Conservation (phyloP, 1,140 invertebrate genomes). For the Drosophila trapezifrons region DNA sequence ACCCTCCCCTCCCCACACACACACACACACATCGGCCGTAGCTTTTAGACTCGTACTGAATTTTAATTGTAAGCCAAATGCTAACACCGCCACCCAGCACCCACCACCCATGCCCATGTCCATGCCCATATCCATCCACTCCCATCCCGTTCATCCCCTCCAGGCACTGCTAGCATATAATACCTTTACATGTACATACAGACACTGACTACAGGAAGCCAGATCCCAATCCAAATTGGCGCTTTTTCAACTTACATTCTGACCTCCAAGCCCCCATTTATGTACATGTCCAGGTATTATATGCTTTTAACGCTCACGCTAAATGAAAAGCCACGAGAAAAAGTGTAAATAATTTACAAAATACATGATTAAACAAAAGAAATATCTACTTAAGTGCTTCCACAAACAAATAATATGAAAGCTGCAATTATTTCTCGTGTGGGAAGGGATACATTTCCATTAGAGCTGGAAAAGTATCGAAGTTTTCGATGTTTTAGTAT, state of each 20-base stretch:
- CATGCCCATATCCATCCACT: not conserved
- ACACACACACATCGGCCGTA: slow-evolving; percentile 58
- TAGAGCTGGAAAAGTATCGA: no score
- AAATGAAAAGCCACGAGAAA: slow-evolving; percentile 23
- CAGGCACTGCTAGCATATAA: slow-evolving; percentile 44
- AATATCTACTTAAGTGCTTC: slow-evolving; percentile 68
- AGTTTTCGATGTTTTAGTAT: no score
- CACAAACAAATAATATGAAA: slow-evolving; percentile 34
- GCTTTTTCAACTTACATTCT: not conserved
- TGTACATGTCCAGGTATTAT: slow-evolving; percentile 39
- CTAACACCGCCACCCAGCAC: slow-evolving; percentile 31
- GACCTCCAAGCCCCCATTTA: not conserved
- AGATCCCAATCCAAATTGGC: not conserved
- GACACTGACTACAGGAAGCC: not conserved
- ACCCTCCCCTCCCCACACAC: slow-evolving; percentile 22
- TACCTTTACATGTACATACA: slow-evolving; percentile 36
- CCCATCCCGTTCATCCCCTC: slow-evolving; percentile 3
- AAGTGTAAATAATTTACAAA: slow-evolving; percentile 68
- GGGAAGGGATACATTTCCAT: not conserved
- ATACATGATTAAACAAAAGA: slow-evolving; percentile 53
- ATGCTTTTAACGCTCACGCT: slow-evolving; percentile 3
- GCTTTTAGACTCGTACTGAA: slow-evolving; percentile 72
- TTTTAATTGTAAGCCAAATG: slow-evolving; percentile 64
- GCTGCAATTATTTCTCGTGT: not conserved
- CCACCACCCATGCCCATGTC: no score